Conservation (phyloP, 1,140 invertebrate species). For the Rhopalosiphum padi region DNA sequence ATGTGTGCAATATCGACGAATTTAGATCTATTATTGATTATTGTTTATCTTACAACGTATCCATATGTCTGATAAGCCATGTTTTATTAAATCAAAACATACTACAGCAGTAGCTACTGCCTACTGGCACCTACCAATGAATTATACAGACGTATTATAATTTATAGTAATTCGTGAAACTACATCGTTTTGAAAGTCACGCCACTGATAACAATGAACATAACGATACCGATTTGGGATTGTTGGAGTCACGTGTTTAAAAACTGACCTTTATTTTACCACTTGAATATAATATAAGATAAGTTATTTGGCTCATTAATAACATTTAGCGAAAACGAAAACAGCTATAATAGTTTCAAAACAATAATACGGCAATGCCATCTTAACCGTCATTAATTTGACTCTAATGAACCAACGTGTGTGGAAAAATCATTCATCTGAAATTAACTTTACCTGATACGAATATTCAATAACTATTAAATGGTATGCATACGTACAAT, state of each 20-base stretch:
- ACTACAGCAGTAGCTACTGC: background rate
- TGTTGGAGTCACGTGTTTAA: background rate
- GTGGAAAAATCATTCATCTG: background rate
- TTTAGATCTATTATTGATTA: too few species aligned
- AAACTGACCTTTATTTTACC: slow-evolving; percentile 38
- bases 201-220: slow-evolving; percentile 24
- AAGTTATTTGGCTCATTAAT: background rate
- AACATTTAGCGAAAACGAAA: background rate
- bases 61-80: background rate
- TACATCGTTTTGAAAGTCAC: slow-evolving; percentile 25
- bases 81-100: background rate
- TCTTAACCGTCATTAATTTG: background rate
- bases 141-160: background rate
- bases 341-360: background rate
- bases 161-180: background rate
- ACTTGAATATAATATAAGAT: background rate
- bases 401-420: background rate
- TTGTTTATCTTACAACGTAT: background rate
- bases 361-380: background rate
- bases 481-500: background rate
- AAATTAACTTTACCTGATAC: background rate
- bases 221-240: background rate
- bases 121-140: background rate
- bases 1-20: too few species aligned
- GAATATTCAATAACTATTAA: background rate